phyloP scores from a whole-genome alignment of 2,888 invertebrate genomes.

The Agrochola circellaris region DNA sequence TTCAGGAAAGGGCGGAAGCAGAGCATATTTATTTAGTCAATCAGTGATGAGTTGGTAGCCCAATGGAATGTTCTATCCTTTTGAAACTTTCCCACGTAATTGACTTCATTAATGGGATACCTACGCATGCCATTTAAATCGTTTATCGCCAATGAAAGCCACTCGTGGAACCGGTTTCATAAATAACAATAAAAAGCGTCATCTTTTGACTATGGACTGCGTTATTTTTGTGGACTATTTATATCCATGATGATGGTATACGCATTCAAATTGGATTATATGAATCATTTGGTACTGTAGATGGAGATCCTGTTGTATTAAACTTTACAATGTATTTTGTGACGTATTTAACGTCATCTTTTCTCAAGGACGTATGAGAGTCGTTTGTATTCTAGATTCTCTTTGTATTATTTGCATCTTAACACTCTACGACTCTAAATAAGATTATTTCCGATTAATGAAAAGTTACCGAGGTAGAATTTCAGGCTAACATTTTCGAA shows the following conservation, averaged over 20 bases:
- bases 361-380: not conserved
- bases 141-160: conserved; percentile 54
- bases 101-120: conserved; percentile 47
- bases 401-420: not conserved
- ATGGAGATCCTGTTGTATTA: conserved; percentile 14
- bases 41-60: conserved; percentile 2
- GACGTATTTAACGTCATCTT: conserved; percentile 3
- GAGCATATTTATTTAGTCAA: not conserved
- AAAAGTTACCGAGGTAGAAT: not conserved
- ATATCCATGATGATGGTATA: conserved; percentile 48
- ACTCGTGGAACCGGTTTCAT: conserved; percentile 54
- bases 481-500: not conserved
- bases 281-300: conserved; percentile 37
- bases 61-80: conserved; percentile 22
- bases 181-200: conserved; percentile 58
- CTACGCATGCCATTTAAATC: conserved; percentile 41
- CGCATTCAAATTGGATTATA: conserved; percentile 31
- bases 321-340: conserved; percentile 6
- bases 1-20: not conserved
- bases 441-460: not conserved
- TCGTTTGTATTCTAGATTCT: not conserved
- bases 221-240: conserved; percentile 58
- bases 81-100: conserved; percentile 52
- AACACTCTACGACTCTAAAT: no score
- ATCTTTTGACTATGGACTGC: conserved; percentile 50